Evolutionary conservation across 2,113 vertebrate species (phyloP), one percentile per base, ranked within the genome.

Genomic region (Heliornis fulica): DNA sequence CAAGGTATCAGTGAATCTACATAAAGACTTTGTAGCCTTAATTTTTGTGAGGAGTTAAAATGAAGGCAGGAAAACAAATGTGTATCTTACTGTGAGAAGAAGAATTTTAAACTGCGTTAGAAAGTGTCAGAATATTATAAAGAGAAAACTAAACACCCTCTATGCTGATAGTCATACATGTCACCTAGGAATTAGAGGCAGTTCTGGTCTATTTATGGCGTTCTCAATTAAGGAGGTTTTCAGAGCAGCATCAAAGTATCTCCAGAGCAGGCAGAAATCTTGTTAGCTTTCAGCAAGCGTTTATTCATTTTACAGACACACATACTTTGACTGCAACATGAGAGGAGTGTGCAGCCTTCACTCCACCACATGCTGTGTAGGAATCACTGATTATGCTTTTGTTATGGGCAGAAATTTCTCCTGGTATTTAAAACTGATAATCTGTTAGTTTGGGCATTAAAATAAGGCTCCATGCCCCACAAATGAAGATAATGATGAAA

Each of bases 281-380:
- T 82, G 57, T 41, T 28, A 65, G 22, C 51, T 94, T 87, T 74
- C 56, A 66, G 32, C 19, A 51, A 63, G 32, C 78, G 31, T 88
- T 91, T 82, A 59, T 63, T 87, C 4, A 56, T 82, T 93, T 75
- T 82, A 51, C 14, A 71, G 38, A 46, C 32, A 59, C 4, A 19
- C 3, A 63, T 50, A 57, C 7, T 70, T 74, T 40, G 76, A 50
- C 32, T 51, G 8, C 38, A 82, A 48, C 43, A 19, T 50, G 70
- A 63, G 7, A 45, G 32, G 12, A 72, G 36, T 1, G 0, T 59
- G 38, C 20, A 50, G 34, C 13, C 34, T 79, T n/a, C 34, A 56
- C 12, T 16, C 15, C 15, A 16, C 14, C 11, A 13, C 0, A 2
- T 5, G 13, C 28, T 2, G 0, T 40, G 7, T 43, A 18, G 10